Evolutionary conservation across 1,140 invertebrate genomes (phyloP), one percentile per base, ranked within the genome.

Genomic region (Calliphora vicina): DNA sequence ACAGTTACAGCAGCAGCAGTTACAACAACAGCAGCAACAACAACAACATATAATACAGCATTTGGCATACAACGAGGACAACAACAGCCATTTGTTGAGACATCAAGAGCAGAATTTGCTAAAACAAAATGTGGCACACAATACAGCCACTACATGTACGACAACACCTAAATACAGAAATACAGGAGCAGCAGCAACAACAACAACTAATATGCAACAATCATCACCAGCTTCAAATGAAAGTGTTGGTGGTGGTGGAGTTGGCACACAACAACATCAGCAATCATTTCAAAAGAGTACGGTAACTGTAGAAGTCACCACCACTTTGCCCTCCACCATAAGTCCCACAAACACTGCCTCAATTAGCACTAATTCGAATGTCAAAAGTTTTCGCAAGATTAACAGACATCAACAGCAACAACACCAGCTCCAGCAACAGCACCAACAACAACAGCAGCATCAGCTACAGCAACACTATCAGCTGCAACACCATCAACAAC

Each of bases 1-100:
- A 78, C 84, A 83, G n/a, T n/a, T n/a, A 15, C 50, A 82, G 12
- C 82, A 82, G 23, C 82, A 84, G 25, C 72, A 86, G n/a, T n/a
- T n/a, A n/a, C n/a, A n/a, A 78, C 84, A 83, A 15, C 50, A 82
- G 12, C 82, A 82, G 23, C 82, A 84, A 27, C 72, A 86, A 61
- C 57, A 83, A 61, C 83, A 82, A 93, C 94, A 86, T 94, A 94
- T 80, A 50, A 43, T 78, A n/a, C 27, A 80, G 17, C 82, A 81
- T 35, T 35, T 35, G 35, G n/a, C n/a, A n/a, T n/a, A n/a, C n/a
- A n/a, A n/a, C 88, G 88, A 82, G 84, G 87, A 57, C 85, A 86
- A 61, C 85, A 86, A 27, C 84, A 86, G 26, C 85, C 86, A 82
- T 43, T 72, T 25, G 67, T 17, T 45, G 82, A 86, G 85, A 0